phyloP scores from a whole-genome alignment of 2,113 vertebrate species.

The Daboia siamensis region DNA sequence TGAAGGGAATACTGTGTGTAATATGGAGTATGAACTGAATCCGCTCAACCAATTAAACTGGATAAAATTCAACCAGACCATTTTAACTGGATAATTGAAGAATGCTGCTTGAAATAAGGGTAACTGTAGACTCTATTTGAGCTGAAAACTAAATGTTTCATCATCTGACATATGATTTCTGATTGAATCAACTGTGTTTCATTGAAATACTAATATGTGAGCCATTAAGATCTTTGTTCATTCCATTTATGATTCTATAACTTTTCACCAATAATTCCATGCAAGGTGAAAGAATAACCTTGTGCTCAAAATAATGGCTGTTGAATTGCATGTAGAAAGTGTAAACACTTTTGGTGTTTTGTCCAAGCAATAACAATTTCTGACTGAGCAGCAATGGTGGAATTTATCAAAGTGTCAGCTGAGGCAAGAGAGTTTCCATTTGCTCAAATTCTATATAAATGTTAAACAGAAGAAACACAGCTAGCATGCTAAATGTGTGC shows the following conservation, averaged over 20 bases:
- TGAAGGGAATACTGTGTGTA: not conserved
- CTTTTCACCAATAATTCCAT: not conserved
- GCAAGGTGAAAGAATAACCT: not conserved
- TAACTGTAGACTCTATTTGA: not conserved
- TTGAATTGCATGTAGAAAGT: constrained; percentile 14
- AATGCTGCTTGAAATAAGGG: not conserved
- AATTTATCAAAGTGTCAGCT: constrained; percentile 52
- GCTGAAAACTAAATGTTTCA: not conserved
- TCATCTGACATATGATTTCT: not conserved
- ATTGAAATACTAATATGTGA: not conserved
- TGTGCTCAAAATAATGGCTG: not conserved
- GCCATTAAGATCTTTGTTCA: not conserved
- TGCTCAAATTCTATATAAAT: constrained; percentile 52
- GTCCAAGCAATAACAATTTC: constrained; percentile 16
- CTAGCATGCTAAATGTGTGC: constrained; percentile 2
- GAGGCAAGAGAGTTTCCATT: constrained; percentile 19
- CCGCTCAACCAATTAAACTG: not conserved
- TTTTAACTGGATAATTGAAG: not conserved
- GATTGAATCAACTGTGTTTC: not conserved
- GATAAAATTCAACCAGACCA: not conserved
- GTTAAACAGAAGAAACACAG: constrained; percentile 36
- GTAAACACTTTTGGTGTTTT: constrained; percentile 21
- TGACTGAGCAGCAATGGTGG: constrained; percentile 13
- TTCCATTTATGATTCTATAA: constrained; percentile 4
- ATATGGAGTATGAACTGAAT: not conserved